Base-by-base conservation (phyloP, 2,888 invertebrate genomes). In the Rhingia campestris region DNA sequence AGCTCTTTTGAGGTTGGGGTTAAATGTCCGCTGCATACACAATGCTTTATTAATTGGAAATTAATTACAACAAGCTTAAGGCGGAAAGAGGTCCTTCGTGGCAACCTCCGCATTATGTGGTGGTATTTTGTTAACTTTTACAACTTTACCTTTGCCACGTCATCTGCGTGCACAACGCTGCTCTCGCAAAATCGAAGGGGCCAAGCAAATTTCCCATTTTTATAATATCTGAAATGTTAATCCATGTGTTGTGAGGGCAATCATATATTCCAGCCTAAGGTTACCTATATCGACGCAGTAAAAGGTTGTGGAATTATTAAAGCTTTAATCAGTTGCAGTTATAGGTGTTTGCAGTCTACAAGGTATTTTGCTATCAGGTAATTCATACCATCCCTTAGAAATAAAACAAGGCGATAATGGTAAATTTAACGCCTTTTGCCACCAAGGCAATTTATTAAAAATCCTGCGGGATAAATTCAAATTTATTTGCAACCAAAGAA, bases 401-500 rank as follows among this genome's bases (percentile, higher is more conserved):
- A 22, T 22, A 22, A 22, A 22, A 22, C 22, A 22, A 2, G 22
- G 22, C 22, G 22, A 22, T 22, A 73, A 80, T 80, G 75, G 75
- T 70, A 63, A 70, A 75, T 75, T 75, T 70, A 81, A 75, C 58
- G 69, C 64, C 41, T 49, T 47, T 41, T 54, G 45, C 33, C 30
- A 54, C 12, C 51, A n/a, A 59, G 72, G 32, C 33, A 32, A 63
- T 59, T 22, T 58, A 6, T 6, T 43, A 14, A 12, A 67, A 77
- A 41, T 79, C 51, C 67, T 41, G 47, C 12, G 66, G 61, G 88
- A 89, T 89, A 89, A 90, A 90, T 89, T 90, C 88, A 90, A 90
- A 90, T 90, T 90, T 90, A 89, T 89, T 90, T 90, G 89, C 89
- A 88, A 88, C 88, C 88, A 88, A 88, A 88, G 89, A 90, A 89